phyloP scores from a whole-genome alignment of 2,113 vertebrate species.

The Nyctereutes procyonoides region DNA sequence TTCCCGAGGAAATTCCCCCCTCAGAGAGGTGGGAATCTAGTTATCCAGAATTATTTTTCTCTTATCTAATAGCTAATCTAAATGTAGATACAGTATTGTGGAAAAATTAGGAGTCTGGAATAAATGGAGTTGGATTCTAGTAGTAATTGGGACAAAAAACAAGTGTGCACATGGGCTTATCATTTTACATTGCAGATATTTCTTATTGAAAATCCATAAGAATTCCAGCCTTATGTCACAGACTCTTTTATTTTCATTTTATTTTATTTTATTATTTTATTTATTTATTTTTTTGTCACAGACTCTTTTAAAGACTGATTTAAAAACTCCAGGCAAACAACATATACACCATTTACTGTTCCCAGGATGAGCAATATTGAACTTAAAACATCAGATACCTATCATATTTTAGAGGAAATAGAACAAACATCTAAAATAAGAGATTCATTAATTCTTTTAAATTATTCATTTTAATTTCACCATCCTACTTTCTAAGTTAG shows the following conservation, averaged over 20 bases:
- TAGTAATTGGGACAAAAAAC: too few species aligned
- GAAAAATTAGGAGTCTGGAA: too few species aligned
- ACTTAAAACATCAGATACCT: background rate
- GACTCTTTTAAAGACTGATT: conserved; percentile 13
- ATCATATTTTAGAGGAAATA: background rate
- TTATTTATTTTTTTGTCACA: too few species aligned
- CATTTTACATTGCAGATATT: background rate
- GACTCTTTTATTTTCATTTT: background rate
- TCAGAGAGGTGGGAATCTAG: too few species aligned
- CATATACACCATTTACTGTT: background rate
- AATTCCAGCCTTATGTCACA: background rate
- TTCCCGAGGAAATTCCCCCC: too few species aligned
- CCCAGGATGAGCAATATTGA: background rate
- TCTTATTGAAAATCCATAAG: background rate
- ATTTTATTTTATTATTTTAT: too few species aligned
- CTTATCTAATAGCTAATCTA: too few species aligned
- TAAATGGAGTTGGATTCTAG: too few species aligned
- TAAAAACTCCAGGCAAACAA: background rate
- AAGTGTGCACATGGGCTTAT: too few species aligned
- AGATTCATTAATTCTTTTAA: background rate
- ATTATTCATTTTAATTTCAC: background rate
- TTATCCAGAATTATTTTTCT: too few species aligned
- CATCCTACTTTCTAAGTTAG: background rate
- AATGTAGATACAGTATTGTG: too few species aligned
- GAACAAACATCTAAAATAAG: background rate